Evolutionary conservation across 2,113 vertebrate genomes (phyloP), one percentile per base, ranked within the genome.

Genomic region (Gobiocypris rarus): DNA sequence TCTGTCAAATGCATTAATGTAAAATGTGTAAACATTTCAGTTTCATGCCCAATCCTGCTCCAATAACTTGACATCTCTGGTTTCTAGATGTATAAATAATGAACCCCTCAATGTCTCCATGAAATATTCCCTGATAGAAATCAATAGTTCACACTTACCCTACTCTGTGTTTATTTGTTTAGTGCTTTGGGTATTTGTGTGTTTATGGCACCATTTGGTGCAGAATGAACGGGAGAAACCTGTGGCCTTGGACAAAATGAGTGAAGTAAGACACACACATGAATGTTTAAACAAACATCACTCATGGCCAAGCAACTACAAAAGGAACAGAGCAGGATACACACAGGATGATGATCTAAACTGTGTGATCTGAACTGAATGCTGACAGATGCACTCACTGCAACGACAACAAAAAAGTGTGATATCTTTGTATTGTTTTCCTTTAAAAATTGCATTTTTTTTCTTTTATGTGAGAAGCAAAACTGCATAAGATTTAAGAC

Each of bases 271-370:
- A 24, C 9, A n/a, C 50, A 24, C 31, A 58, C 75, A 77, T 59
- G 10, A 59, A 59, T 77, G n/a, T 77, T 77, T 77, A 13, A 77
- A 59, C 28, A 52, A 5, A 75, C 73, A 75, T 54, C 73, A 75
- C 73, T 75, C 31, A 56, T 34, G 74, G 74, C 56, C 74, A 76
- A 75, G 48, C 34, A 26, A 13, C 7, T 17, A 59, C 14, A 24
- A 59, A 59, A 41, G 75, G 3, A 43, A 0, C 26, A 75, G 50
- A 28, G 45, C 48, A 52, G 28, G 50, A 34, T 76, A 38, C 50
- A 38, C 50, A 8, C 74, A 58, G 10, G 54, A 77, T 41, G 41
- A 14, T 7, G 45, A 50, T 31, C 38, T 43, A 14, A 43, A 65
- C 24, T 50, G 70, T 14, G 9, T 24, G 50, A 34, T 48, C 34